phyloP scores from a whole-genome alignment of 2,113 vertebrate genomes.

The Rana temporaria region DNA sequence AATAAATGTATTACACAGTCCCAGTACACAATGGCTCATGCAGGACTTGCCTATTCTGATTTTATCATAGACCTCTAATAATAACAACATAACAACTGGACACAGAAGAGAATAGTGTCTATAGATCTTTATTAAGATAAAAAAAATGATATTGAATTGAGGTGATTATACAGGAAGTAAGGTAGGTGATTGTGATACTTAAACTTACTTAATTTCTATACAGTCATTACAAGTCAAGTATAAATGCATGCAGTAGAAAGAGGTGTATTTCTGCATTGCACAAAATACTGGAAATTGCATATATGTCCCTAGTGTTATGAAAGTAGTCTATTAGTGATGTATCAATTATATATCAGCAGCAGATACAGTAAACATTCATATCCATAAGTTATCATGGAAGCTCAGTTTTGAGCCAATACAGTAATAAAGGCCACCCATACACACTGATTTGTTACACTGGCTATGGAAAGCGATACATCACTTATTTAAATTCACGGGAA shows the following conservation, averaged over 20 bases:
- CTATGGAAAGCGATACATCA: background rate
- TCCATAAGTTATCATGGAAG: conserved; percentile 8
- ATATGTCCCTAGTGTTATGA: conserved; percentile 47
- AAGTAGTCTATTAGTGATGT: conserved; percentile 26
- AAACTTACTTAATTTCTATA: background rate
- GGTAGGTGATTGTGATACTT: conserved; percentile 34
- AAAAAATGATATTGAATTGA: conserved; percentile 64
- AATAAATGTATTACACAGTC: too few relatives aligned
- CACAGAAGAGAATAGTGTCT: background rate
- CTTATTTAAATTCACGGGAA: too few relatives aligned
- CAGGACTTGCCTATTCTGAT: too few relatives aligned
- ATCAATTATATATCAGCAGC: conserved; percentile 42
- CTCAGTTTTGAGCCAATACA: background rate
- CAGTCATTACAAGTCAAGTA: conserved; percentile 38
- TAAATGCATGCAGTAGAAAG: conserved; percentile 38
- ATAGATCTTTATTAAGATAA: conserved; percentile 66
- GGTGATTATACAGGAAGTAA: conserved; percentile 56
- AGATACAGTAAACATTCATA: conserved; percentile 19
- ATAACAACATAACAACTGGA: background rate
- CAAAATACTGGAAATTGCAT: conserved; percentile 49
- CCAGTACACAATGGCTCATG: too few relatives aligned
- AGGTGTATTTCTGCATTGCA: conserved; percentile 51
- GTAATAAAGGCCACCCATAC: background rate
- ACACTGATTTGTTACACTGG: background rate
- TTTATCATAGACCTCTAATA: background rate